Percentiles rank a stretch among this genome's conserved stretches.
These are phyloP conservation scores for Gordius sp. DNA, from an alignment of 2,888 invertebrate genomes.

Conservation along the genomic window DNA sequence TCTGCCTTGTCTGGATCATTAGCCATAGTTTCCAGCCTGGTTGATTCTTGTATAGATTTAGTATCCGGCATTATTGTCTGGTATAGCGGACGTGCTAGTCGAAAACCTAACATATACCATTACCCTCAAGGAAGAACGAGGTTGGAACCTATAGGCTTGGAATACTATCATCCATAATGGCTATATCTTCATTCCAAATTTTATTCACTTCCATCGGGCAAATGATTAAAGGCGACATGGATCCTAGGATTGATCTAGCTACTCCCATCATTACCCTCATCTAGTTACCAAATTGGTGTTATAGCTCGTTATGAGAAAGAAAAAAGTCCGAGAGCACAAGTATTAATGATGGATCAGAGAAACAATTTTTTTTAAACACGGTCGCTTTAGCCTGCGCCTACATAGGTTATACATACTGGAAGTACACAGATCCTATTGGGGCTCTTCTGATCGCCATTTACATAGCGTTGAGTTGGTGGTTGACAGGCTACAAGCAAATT, in stretches of 20 bases:
- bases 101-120: constrained; percentile 28
- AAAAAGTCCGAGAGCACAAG: constrained; percentile 21
- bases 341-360: constrained; percentile 31
- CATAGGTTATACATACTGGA: constrained; percentile 25
- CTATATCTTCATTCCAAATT: constrained; percentile 30
- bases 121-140: constrained; percentile 32
- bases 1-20: constrained; percentile 31
- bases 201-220: constrained; percentile 28
- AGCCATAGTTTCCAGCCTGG: constrained; percentile 31
- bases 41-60: constrained; percentile 32
- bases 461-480: constrained; percentile 29
- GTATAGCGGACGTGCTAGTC: constrained; percentile 28
- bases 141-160: constrained; percentile 30
- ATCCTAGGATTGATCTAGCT: not conserved
- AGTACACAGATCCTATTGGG: constrained; percentile 31
- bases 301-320: constrained; percentile 21
- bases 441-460: constrained; percentile 31
- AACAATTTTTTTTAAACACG: constrained; percentile 32
- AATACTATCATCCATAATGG: constrained; percentile 31
- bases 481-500: constrained; percentile 26
- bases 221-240: constrained; percentile 21
- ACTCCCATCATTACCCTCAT: not conserved
- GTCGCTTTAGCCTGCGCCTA: constrained; percentile 30
- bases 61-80: constrained; percentile 29
- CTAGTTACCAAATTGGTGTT: constrained; percentile 22